Base-by-base conservation (phyloP, 2,888 invertebrate species). In the Synanthedon andrenaeformis region DNA sequence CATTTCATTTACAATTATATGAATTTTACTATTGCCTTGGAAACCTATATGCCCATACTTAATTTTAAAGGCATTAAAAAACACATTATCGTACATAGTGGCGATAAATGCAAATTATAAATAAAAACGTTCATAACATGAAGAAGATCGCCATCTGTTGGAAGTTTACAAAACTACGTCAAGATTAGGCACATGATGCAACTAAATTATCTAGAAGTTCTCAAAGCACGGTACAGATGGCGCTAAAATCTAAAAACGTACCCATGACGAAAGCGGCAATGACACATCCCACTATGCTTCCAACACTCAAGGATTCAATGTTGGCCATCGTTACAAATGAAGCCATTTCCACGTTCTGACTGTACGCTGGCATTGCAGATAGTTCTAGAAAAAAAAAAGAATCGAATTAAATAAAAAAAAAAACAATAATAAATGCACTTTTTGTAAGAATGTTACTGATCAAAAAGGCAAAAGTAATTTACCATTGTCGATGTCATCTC, bases 311-410 rank as follows among this genome's bases (percentile, higher is more conserved):
- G 1, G 80, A 67, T 4, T 78, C 72, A 13, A 62, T 66, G 11
- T 59, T 58, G 0, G 70, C 59, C 69, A 74, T 69, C 0, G 79
- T 81, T 13, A 85, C 82, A 58, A 87, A 86, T 0, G 86, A 85
- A 1, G 86, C 87, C 82, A 82, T 81, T 60, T 86, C 84, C 51
- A 85, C 79, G 56, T 75, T 81, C 52, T 82, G 79, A 28, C 76
- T 81, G 68, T 85, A 85, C 1, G 86, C 87, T 17, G 85, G 84
- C 79, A 87, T 76, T 11, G 86, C 84, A 60, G 83, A 71, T 6
- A 87, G 55, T 59, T 86, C 87, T 87, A 70, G 23, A 57, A 59
- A 52, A 54, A 59, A 55, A 51, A 12, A 10, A 35, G 8, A 35
- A 35, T 10, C 35, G 35, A 35, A 10, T 6, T 14, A 52, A 53